Base-by-base conservation (phyloP, 2,113 vertebrate species). In the Lates calcarifer region DNA sequence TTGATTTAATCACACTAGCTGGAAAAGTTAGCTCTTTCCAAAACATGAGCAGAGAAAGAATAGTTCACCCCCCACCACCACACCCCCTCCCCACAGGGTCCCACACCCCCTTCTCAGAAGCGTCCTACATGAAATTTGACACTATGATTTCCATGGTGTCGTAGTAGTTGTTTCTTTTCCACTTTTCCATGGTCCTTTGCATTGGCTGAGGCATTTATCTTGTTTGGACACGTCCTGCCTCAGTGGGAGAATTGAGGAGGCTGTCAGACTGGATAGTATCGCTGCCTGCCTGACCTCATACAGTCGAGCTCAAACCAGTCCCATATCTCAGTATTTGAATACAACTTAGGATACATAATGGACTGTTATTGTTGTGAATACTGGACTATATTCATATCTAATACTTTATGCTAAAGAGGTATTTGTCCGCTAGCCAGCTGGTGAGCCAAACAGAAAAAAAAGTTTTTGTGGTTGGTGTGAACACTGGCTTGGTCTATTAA, bases 181-280 rank as follows among this genome's bases (percentile, higher is more conserved):
- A 71, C 68, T 79, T 75, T 82, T 86, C 80, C 84, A 47, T 61
- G 63, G 62, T 82, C 22, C 22, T 89, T 71, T 82, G 77, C 81
- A 45, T 35, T 37, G 66, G 75, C 56, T 62, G 22, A 87, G 81
- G 56, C 61, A 39, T 82, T 79, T 65, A 28, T 84, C 90, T 74
- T 92, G 92, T 90, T 89, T 69, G 75, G 88, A 86, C 92, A 76
- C 14, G 81, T 91, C 74, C 74, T 58, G 74, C 61, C 29, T 71
- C 83, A 29, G 74, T 76, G 70, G 68, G 62, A 84, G 76, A 72
- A 61, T 29, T 28, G 68, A 67, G 67, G 41, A 82, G 62, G 51
- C 62, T 72, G 73, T 87, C 53, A 43, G 81, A 63, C 73, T 76
- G 67, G 77, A 79, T 82, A 29, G 20, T 33, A 53, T 63, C 20